Conservation (phyloP, 2,888 invertebrate genomes). For the Catocala sponsa region DNA sequence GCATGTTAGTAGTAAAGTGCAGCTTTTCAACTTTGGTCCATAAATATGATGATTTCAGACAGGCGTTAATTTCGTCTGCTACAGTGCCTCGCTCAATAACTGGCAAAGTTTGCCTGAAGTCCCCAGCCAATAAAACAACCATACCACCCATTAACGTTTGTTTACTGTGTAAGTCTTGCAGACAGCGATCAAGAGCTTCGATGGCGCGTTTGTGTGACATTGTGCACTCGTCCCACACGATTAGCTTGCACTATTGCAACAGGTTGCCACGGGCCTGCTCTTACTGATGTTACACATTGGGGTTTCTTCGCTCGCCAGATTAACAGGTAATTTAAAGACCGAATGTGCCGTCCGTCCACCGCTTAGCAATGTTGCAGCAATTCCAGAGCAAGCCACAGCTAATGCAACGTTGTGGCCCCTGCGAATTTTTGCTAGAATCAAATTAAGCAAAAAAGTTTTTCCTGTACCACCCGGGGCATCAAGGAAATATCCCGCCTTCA, state of each 20-base stretch:
- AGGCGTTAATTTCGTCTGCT: constrained; percentile 50
- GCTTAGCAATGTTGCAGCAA: constrained; percentile 32
- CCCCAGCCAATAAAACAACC: constrained; percentile 27
- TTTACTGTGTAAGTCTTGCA: constrained; percentile 33
- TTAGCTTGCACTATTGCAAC: constrained; percentile 33
- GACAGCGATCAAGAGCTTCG: constrained; percentile 32
- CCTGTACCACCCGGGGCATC: constrained; percentile 43
- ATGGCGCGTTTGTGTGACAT: constrained; percentile 36
- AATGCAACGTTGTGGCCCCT: constrained; percentile 29
- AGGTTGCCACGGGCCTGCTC: constrained; percentile 28
- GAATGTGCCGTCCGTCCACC: constrained; percentile 38
- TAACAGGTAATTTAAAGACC: constrained; percentile 43
- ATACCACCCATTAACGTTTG: constrained; percentile 24
- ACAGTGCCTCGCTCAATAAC: constrained; percentile 45
- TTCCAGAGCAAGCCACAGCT: constrained; percentile 35
- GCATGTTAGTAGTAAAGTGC: constrained; percentile 47
- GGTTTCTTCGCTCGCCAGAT: constrained; percentile 36
- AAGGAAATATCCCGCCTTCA: constrained; percentile 28
- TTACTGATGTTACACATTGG: constrained; percentile 44
- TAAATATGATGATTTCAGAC: constrained; percentile 44
- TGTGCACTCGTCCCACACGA: constrained; percentile 52
- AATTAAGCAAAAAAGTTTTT: constrained; percentile 43
- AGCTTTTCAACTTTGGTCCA: constrained; percentile 41
- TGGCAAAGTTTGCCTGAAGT: constrained; percentile 30
- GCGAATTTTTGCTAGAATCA: constrained; percentile 33